Conservation (phyloP, 2,113 vertebrate genomes). For the Apaloderma vittatum region DNA sequence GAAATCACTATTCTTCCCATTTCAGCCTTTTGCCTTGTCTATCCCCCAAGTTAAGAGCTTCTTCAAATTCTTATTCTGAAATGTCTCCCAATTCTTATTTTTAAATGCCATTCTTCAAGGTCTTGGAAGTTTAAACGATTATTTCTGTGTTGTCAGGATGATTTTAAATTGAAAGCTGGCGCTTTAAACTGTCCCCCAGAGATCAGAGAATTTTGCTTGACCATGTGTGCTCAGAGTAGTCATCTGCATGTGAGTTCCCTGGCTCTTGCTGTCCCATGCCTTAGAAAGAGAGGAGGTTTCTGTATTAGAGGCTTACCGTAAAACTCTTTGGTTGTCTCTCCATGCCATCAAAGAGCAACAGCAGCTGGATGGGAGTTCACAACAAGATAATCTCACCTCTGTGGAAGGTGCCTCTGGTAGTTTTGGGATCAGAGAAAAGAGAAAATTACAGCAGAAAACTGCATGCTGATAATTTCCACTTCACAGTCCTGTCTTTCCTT, state of each 20-base stretch:
- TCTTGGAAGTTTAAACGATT: background rate
- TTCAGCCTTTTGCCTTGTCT: background rate
- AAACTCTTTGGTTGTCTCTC: background rate
- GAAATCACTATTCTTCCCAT: background rate
- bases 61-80: background rate
- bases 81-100: background rate
- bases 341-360: background rate
- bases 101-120: background rate
- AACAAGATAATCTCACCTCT: background rate
- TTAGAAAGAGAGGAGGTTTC: background rate
- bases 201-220: background rate
- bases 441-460: background rate
- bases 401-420: background rate
- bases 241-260: background rate
- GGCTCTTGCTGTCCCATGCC: background rate
- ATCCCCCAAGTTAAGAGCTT: background rate
- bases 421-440: background rate
- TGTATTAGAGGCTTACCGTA: background rate
- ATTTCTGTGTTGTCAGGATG: background rate
- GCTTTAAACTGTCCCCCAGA: background rate
- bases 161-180: background rate
- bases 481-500: background rate
- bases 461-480: background rate
- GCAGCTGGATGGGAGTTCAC: background rate
- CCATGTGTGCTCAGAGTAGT: background rate